These are phyloP conservation scores for Pristionchus exspectatus DNA, from an alignment of 2,888 invertebrate genomes.

Conservation along the genomic window DNA sequence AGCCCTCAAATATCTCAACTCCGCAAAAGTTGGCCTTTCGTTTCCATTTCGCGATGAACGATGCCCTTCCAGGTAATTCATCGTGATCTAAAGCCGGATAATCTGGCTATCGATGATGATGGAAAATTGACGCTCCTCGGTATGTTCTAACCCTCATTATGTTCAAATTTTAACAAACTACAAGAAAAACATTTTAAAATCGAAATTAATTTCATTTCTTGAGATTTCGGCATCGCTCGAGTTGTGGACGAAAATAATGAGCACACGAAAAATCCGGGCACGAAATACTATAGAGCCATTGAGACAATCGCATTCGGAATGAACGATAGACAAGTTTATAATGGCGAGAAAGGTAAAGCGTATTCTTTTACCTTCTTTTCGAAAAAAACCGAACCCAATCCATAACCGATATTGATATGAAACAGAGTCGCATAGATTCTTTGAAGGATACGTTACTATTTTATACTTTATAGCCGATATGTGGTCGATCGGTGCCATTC, in stretches of 20 bases:
- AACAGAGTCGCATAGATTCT: too few species aligned
- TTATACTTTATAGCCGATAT: not conserved
- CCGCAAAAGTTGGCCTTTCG: not conserved
- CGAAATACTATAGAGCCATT: not conserved
- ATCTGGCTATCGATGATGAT: not conserved
- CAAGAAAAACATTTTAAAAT: not conserved
- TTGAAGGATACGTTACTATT: too few species aligned
- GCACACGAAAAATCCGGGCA: not conserved
- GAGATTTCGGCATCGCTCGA: not conserved
- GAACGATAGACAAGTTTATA: not conserved
- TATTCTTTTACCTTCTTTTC: too few species aligned
- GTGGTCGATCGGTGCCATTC: constrained; percentile 20
- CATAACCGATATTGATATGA: too few species aligned
- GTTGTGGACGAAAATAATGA: not conserved
- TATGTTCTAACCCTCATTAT: not conserved
- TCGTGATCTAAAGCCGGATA: constrained; percentile 8
- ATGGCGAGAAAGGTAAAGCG: not conserved
- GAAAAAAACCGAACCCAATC: too few species aligned
- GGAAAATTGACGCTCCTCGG: not conserved
- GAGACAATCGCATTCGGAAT: not conserved
- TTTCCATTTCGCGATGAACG: not conserved
- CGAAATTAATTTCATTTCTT: not conserved
- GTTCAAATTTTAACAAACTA: not conserved
- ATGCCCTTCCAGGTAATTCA: not conserved
- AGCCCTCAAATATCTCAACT: not conserved